Conservation (phyloP, 2,113 vertebrate genomes). For the Gallinago media region DNA sequence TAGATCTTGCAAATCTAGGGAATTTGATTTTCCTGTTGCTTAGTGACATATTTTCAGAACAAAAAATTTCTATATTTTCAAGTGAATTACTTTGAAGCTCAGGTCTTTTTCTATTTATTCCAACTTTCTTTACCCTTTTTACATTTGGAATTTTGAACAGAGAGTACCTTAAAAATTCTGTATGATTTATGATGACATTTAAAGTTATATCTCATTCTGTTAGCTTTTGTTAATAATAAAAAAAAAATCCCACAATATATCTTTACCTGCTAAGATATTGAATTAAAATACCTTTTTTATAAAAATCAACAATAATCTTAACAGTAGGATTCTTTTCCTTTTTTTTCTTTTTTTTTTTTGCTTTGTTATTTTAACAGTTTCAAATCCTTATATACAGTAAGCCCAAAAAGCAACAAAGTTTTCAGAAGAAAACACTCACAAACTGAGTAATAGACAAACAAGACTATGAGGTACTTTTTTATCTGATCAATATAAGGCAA, state of each 20-base stretch:
- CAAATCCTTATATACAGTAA: not conserved
- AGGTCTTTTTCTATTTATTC: not conserved
- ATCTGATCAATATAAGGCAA: not conserved
- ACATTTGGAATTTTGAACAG: not conserved
- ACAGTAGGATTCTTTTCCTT: not conserved
- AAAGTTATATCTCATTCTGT: not conserved
- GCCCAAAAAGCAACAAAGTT: not conserved
- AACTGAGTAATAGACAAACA: not conserved
- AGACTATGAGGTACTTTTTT: not conserved
- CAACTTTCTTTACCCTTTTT: not conserved
- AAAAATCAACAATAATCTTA: not conserved
- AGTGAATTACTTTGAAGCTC: not conserved
- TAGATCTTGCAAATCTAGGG: accelerated
- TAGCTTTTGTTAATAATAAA: not conserved
- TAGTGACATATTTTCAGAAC: not conserved
- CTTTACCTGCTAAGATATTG: not conserved
- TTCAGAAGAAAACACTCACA: not conserved
- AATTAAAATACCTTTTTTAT: not conserved
- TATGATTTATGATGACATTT: not conserved
- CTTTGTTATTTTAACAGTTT: not conserved
- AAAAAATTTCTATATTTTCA: not conserved
- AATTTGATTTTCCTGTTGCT: not conserved
- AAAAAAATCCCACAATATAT: not conserved
- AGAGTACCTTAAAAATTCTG: not conserved
- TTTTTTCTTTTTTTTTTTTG: not conserved